Conservation (phyloP, 2,113 vertebrate species). For the Eulacestoma nigropectus region DNA sequence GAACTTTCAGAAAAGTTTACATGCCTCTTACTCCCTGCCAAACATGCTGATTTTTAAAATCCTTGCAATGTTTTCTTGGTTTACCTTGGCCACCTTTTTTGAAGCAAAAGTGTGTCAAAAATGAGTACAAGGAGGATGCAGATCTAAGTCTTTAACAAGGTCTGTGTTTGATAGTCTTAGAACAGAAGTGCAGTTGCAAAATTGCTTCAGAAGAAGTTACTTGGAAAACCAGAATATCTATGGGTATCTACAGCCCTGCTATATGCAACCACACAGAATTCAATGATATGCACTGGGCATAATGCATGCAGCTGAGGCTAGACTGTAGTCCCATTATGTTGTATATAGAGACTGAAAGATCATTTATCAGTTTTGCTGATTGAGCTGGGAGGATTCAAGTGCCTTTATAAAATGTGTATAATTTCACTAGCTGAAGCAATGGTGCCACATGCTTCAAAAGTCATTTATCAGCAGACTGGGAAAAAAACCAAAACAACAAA, state of each 20-base stretch:
- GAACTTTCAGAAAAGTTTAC: not conserved
- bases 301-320: not conserved
- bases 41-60: not conserved
- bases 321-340: not conserved
- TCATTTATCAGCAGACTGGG: not conserved
- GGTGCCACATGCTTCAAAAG: not conserved
- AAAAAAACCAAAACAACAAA: not conserved
- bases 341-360: not conserved
- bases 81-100: not conserved
- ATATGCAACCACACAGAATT: not conserved
- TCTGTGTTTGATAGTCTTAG: not conserved
- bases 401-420: not conserved
- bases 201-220: not conserved
- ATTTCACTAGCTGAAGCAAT: not conserved
- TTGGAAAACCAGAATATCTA: not conserved
- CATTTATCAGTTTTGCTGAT: conserved; percentile 16
- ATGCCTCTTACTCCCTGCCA: not conserved
- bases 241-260: not conserved
- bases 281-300: not conserved
- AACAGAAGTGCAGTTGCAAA: not conserved
- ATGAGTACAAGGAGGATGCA: not conserved
- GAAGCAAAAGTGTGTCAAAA: not conserved
- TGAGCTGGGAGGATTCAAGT: not conserved
- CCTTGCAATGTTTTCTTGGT: not conserved
- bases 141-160: not conserved